phyloP scores from a whole-genome alignment of 2,113 vertebrate species.

The Centropus bengalensis region DNA sequence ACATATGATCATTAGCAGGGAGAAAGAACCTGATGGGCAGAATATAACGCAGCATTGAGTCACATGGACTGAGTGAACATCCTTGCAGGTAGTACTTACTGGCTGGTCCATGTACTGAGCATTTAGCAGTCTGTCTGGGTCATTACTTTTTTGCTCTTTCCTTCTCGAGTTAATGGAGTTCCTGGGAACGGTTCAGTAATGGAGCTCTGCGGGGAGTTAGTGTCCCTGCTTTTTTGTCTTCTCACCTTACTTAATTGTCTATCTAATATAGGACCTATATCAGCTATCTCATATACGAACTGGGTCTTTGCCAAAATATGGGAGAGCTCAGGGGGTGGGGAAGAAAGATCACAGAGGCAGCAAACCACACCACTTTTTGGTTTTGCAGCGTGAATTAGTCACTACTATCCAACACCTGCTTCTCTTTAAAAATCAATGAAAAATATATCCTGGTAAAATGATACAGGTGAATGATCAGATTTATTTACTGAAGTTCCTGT shows the following conservation, averaged over 20 bases:
- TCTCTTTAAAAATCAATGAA: conserved; percentile 63
- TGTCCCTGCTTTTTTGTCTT: conserved; percentile 38
- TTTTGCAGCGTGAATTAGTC: background rate
- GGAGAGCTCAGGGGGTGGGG: background rate
- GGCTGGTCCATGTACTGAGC: background rate
- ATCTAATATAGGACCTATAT: background rate
- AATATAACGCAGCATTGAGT: background rate
- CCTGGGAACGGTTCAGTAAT: conserved; percentile 49
- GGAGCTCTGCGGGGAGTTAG: conserved; percentile 55
- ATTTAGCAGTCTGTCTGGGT: conserved; percentile 52
- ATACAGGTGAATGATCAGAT: conserved; percentile 32
- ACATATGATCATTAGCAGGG: background rate
- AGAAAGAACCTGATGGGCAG: background rate
- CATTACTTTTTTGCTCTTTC: conserved; percentile 44
- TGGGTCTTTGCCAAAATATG: conserved; percentile 46
- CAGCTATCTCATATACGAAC: conserved; percentile 8
- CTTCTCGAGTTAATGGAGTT: conserved; percentile 29
- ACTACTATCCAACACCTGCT: background rate
- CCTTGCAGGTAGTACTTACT: background rate
- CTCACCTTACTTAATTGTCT: conserved; percentile 51
- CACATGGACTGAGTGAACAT: background rate
- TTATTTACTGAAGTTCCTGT: conserved; percentile 47
- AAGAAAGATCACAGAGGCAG: conserved; percentile 35
- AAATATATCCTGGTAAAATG: conserved; percentile 29
- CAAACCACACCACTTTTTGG: conserved; percentile 8